Percentiles rank a stretch among this genome's conserved stretches.
Evolutionary conservation across 2,888 invertebrate species (phyloP).

Genomic region (Cosmorhoe ocellata): DNA sequence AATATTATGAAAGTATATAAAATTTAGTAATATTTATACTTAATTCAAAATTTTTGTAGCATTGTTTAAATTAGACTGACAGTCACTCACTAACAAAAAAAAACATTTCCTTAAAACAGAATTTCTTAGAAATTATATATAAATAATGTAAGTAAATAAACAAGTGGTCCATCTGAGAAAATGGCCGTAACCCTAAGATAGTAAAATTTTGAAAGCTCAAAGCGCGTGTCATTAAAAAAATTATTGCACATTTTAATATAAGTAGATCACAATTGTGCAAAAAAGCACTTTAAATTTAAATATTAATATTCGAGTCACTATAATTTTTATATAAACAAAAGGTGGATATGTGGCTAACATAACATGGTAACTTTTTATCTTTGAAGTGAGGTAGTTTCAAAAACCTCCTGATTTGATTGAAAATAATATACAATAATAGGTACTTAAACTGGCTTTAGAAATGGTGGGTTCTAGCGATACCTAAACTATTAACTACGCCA

Average conservation of each 20-base stretch:
- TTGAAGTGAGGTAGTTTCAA: constrained; percentile 34
- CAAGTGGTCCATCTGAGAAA: constrained; percentile 43
- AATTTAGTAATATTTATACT: too few relatives aligned
- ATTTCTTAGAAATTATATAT: constrained; percentile 26
- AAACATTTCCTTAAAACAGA: constrained; percentile 40
- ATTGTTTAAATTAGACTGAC: constrained; percentile 40
- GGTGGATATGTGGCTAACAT: constrained; percentile 16
- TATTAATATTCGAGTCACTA: constrained; percentile 40
- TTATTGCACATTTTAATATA: constrained; percentile 54
- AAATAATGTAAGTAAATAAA: constrained; percentile 17
- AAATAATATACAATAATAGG: background rate
- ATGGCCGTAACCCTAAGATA: constrained; percentile 45
- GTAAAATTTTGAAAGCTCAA: constrained; percentile 50
- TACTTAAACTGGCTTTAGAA: constrained; percentile 41
- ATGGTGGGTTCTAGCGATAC: constrained; percentile 74
- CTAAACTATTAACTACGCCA: constrained; percentile 61
- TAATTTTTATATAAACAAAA: constrained; percentile 17
- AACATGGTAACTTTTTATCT: constrained; percentile 34
- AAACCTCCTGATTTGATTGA: constrained; percentile 31
- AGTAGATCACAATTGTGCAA: constrained; percentile 58
- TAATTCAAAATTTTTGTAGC: constrained; percentile 43
- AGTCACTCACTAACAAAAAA: constrained; percentile 49
- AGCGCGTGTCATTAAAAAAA: constrained; percentile 48
- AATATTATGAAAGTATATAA: too few relatives aligned
- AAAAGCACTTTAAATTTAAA: constrained; percentile 46